These are phyloP conservation scores for Cettia cetti DNA, from an alignment of 2,113 vertebrate genomes.

Conservation along the genomic window DNA sequence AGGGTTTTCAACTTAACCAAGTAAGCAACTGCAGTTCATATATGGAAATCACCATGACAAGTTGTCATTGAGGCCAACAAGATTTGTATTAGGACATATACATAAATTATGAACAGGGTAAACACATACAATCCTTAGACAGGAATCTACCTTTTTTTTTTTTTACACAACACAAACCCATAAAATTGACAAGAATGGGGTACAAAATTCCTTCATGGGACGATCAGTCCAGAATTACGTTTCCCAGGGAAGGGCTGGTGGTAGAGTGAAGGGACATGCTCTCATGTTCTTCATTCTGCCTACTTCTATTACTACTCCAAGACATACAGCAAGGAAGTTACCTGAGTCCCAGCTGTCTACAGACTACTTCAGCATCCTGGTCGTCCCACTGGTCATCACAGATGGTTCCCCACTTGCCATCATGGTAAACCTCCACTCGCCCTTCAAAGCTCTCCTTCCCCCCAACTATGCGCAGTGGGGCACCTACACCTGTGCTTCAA, in stretches of 20 bases:
- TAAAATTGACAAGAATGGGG: background rate
- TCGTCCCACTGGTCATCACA: constrained; percentile 92
- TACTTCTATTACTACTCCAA: background rate
- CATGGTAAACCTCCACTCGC: constrained; percentile 86
- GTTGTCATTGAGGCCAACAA: background rate
- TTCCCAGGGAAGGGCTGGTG: background rate
- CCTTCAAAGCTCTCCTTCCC: constrained; percentile 88
- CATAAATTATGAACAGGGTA: background rate
- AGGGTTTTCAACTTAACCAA: background rate
- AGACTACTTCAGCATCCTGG: constrained; percentile 88
- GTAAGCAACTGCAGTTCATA: background rate
- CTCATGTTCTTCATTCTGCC: background rate
- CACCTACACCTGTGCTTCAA: constrained; percentile 76
- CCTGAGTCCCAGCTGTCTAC: constrained; percentile 87
- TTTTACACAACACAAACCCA: background rate
- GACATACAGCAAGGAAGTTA: background rate
- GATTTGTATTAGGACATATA: background rate
- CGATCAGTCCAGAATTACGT: background rate
- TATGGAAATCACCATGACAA: background rate
- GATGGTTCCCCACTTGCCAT: constrained; percentile 86
- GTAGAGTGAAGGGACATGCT: background rate
- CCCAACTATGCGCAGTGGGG: constrained; percentile 83
- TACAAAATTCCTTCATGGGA: background rate
- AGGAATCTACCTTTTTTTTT: background rate
- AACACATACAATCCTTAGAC: background rate